phyloP scores from a whole-genome alignment of 2,888 invertebrate genomes.

The Hydriomena furcata region DNA sequence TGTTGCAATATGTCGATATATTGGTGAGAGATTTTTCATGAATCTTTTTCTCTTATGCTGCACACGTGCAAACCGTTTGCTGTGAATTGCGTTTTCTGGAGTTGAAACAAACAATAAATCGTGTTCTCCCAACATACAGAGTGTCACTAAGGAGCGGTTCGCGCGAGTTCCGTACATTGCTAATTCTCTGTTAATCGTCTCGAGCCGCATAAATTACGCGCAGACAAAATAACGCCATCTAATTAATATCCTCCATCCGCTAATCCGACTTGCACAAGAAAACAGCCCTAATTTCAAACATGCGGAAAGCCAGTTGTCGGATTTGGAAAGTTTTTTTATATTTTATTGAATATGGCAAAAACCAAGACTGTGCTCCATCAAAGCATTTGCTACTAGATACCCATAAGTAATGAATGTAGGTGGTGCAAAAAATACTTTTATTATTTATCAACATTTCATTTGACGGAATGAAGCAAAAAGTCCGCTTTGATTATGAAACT shows the following conservation, averaged over 20 bases:
- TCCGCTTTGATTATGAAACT: constrained; percentile 1
- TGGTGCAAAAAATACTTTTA: neutral
- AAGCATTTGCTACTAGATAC: neutral
- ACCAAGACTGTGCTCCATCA: neutral
- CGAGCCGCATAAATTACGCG: constrained; percentile 34
- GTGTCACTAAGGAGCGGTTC: neutral
- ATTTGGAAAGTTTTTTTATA: neutral
- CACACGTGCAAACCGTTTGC: neutral
- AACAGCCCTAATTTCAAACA: constrained; percentile 17
- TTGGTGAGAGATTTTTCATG: neutral
- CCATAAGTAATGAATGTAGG: neutral
- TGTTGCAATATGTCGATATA: neutral
- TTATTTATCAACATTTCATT: constrained; percentile 2
- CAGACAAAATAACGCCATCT: constrained; percentile 34
- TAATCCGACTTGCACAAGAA: constrained; percentile 29
- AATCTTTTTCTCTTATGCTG: neutral
- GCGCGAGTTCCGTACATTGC: constrained; percentile 17
- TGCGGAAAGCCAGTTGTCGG: neutral
- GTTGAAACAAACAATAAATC: constrained; percentile 9
- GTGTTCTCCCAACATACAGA: too few relatives aligned
- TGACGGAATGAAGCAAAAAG: neutral
- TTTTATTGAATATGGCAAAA: neutral
- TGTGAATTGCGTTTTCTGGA: neutral
- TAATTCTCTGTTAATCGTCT: constrained; percentile 35
- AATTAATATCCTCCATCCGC: constrained; percentile 34